phyloP scores from a whole-genome alignment of 2,113 vertebrate genomes.

The Dasyprocta punctata region DNA sequence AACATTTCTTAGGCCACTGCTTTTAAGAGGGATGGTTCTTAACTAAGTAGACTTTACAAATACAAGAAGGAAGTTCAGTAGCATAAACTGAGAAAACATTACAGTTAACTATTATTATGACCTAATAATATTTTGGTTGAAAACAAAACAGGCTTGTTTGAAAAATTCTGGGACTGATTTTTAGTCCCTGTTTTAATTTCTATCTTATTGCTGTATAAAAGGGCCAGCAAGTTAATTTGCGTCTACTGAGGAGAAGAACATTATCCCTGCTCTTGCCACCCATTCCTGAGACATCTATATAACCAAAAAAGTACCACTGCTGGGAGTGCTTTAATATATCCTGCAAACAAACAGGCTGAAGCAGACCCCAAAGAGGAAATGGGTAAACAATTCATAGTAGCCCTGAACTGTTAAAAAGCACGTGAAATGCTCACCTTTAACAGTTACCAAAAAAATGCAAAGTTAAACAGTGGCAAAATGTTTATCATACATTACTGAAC shows the following conservation, averaged over 20 bases:
- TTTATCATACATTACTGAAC: not conserved
- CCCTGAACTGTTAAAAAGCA: not conserved
- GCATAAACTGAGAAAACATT: not conserved
- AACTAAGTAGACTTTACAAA: not conserved
- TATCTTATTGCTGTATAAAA: not conserved
- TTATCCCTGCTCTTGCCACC: not conserved
- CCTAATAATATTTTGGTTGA: conserved; percentile 20
- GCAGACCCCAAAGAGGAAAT: not conserved
- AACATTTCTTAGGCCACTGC: not conserved
- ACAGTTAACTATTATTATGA: not conserved
- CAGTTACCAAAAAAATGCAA: not conserved
- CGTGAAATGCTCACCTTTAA: not conserved
- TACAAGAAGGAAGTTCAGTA: not conserved
- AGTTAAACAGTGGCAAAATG: not conserved
- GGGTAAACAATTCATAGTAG: not conserved
- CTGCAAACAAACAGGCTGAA: conserved; percentile 21
- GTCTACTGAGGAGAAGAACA: not conserved
- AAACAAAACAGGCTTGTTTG: conserved; percentile 32
- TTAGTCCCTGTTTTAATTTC: not conserved
- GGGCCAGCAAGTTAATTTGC: not conserved
- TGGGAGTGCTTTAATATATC: not conserved
- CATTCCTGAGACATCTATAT: not conserved
- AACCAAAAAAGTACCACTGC: not conserved
- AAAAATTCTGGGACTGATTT: not conserved
- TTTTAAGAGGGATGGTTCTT: not conserved